Conservation (phyloP, 1,140 invertebrate genomes). For the Camponotus vicinus region DNA sequence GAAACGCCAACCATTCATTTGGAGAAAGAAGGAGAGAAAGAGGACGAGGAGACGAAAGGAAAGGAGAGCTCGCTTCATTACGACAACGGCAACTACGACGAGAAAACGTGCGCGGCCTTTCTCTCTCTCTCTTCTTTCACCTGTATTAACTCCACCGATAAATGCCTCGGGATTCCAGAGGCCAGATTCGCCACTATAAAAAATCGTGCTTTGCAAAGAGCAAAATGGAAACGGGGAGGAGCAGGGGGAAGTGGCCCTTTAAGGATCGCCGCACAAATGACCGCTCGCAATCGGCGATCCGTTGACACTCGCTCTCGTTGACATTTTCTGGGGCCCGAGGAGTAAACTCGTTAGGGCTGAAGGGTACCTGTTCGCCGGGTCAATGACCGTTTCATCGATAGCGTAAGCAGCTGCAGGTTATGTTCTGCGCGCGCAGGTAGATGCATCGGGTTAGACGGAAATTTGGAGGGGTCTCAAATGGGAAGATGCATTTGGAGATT, state of each 20-base stretch:
- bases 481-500: neutral
- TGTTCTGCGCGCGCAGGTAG: constrained; percentile 50
- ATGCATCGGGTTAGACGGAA: constrained; percentile 52
- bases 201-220: constrained; percentile 36
- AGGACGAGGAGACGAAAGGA: constrained; percentile 41
- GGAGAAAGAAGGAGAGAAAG: constrained; percentile 22
- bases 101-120: constrained; percentile 19
- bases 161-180: constrained; percentile 64
- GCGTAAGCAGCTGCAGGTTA: constrained; percentile 67
- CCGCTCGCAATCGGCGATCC: constrained; percentile 27
- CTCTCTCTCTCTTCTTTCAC: constrained; percentile 30
- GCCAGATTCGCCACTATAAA: constrained; percentile 62
- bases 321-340: constrained; percentile 61
- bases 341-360: constrained; percentile 64
- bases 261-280: constrained; percentile 38
- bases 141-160: constrained; percentile 69
- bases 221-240: constrained; percentile 15
- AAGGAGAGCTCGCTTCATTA: constrained; percentile 64
- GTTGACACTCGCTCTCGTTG: constrained; percentile 60
- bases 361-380: constrained; percentile 60
- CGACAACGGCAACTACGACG: constrained; percentile 63
- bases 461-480: constrained; percentile 48
- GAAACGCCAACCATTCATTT: constrained; percentile 61
- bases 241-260: constrained; percentile 1
- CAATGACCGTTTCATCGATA: constrained; percentile 71